Percentiles rank a stretch among this genome's conserved stretches.
Conservation (phyloP, 53 echinoderm and acorn worm genomes). For the Henricia sp. region DNA sequence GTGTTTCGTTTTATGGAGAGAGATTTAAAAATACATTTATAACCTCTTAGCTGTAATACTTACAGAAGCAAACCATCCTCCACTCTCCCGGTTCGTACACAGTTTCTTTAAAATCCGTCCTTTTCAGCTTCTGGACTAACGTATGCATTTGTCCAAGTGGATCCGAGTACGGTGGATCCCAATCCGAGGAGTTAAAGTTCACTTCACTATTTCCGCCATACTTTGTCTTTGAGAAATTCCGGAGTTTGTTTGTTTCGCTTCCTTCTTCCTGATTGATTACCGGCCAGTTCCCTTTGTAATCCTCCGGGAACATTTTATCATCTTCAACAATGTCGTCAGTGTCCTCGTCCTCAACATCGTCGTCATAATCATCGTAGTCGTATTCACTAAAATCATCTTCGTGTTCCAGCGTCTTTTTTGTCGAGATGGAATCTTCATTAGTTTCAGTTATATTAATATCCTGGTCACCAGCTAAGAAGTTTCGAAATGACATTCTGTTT, state of each 20-base stretch:
- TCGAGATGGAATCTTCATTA: too few relatives aligned
- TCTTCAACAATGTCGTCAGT: neutral
- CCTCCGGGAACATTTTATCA: slow-evolving; percentile 9
- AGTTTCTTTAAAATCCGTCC: neutral
- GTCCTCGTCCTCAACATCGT: neutral
- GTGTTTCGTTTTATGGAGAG: neutral
- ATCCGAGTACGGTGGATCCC: neutral
- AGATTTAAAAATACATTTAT: neutral
- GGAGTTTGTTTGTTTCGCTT: slow-evolving; percentile 20
- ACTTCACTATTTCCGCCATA: neutral
- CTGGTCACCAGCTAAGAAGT: too few relatives aligned
- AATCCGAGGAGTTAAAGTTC: neutral
- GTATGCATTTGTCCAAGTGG: neutral
- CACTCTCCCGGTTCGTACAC: neutral
- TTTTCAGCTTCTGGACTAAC: neutral
- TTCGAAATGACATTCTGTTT: too few relatives aligned
- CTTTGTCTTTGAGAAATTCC: neutral
- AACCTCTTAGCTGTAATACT: neutral
- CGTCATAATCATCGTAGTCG: neutral
- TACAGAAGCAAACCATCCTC: slow-evolving; percentile 19
- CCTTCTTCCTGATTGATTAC: neutral
- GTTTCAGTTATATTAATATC: too few relatives aligned
- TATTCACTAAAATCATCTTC: neutral
- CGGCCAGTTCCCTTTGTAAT: slow-evolving; percentile 28
- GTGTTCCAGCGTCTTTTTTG: too few relatives aligned